Conservation (phyloP, 2,888 invertebrate genomes). For the Coelogynopora nodosa region DNA sequence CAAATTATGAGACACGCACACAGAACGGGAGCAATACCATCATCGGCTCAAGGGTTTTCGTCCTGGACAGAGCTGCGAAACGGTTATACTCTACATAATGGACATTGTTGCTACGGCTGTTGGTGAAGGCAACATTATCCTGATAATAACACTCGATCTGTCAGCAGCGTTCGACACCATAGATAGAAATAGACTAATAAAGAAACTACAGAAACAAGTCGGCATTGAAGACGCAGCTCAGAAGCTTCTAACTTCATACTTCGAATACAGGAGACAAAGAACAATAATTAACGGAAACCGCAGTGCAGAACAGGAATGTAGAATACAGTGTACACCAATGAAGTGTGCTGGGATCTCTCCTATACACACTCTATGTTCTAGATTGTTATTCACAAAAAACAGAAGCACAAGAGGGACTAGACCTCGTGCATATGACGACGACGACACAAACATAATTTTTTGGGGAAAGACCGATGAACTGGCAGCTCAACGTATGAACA, state of each 20-base stretch:
- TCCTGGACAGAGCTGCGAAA: constrained; percentile 12
- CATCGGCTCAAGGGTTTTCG: constrained; percentile 12
- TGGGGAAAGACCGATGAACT: too few relatives aligned
- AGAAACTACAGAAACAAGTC: constrained; percentile 9
- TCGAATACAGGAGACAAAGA: constrained; percentile 18
- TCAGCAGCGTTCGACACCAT: constrained; percentile 18
- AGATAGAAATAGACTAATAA: constrained; percentile 15
- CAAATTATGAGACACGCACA: constrained; percentile 1
- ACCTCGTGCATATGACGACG: too few relatives aligned
- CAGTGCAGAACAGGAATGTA: constrained; percentile 2
- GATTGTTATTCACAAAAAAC: constrained; percentile 12
- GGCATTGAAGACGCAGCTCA: constrained; percentile 5
- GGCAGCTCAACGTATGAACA: too few relatives aligned
- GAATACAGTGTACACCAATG: not conserved
- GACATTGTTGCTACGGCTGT: constrained; percentile 1
- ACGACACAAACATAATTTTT: too few relatives aligned
- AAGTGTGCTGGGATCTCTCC: not conserved
- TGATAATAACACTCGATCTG: constrained; percentile 14
- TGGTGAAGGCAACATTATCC: not conserved
- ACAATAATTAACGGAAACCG: constrained; percentile 5
- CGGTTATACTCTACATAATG: not conserved
- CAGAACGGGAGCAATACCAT: constrained; percentile 9
- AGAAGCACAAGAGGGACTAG: too few relatives aligned
- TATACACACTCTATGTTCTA: constrained; percentile 19
- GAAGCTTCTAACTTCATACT: not conserved